A percentile compares a stretch with the other conserved stretches of the same genome.
These are phyloP conservation scores for Teleopsis dalmanni DNA, from an alignment of 1,140 invertebrate species.

Conservation along the genomic window DNA sequence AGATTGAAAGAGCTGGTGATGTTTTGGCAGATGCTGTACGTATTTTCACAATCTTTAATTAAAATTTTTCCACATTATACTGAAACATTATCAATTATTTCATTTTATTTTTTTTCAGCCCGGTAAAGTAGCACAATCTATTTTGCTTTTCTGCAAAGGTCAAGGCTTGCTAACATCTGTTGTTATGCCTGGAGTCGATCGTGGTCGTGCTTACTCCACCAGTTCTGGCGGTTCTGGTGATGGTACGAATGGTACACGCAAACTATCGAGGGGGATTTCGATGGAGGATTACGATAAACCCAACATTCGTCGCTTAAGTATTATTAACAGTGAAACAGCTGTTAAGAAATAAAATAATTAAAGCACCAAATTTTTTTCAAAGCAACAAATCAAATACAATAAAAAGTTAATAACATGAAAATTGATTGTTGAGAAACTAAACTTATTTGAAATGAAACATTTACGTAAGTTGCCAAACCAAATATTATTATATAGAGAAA, in stretches of 20 bases:
- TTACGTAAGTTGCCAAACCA: background rate
- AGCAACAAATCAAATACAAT: background rate
- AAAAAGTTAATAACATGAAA: background rate
- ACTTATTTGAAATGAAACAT: background rate
- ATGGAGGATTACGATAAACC: slow-evolving; percentile 81
- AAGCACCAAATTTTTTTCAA: slow-evolving; percentile 10
- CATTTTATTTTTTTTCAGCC: slow-evolving; percentile 49
- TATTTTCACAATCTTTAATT: background rate
- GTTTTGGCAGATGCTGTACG: slow-evolving; percentile 68
- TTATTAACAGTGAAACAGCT: slow-evolving; percentile 46
- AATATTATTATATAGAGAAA: background rate
- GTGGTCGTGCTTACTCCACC: slow-evolving; percentile 51
- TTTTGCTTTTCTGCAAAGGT: slow-evolving; percentile 74
- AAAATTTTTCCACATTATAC: background rate
- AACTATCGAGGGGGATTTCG: slow-evolving; percentile 59
- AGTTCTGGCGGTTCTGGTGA: slow-evolving; percentile 47
- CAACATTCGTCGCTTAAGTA: slow-evolving; percentile 64
- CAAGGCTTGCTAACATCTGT: slow-evolving; percentile 68
- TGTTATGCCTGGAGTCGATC: slow-evolving; percentile 62
- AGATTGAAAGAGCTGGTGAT: slow-evolving; percentile 72
- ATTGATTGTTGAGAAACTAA: background rate
- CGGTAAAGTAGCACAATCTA: slow-evolving; percentile 70
- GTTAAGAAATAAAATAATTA: slow-evolving; percentile 35
- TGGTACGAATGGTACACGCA: slow-evolving; percentile 34
- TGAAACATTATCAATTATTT: too few species aligned